Evolutionary conservation across 2,888 invertebrate species (phyloP).

Genomic region (Synergus gifuensis): DNA sequence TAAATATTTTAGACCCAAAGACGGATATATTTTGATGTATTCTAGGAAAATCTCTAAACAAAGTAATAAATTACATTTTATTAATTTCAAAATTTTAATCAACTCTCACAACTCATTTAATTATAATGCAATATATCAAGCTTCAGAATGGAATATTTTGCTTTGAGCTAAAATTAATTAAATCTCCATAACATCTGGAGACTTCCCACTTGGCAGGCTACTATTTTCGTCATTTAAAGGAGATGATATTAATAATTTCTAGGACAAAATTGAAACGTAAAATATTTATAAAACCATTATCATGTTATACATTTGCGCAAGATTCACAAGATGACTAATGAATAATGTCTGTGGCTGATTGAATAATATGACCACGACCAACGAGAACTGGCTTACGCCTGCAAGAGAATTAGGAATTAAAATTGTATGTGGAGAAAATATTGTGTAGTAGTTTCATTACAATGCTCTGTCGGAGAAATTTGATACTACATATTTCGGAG

Average conservation of each 20-base stretch:
- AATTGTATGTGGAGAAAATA: background rate
- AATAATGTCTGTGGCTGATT: conserved; percentile 29
- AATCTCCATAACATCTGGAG: background rate
- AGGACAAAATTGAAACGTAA: background rate
- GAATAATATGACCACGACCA: conserved; percentile 5
- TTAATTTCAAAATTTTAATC: background rate
- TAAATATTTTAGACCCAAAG: too few species aligned
- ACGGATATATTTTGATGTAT: too few species aligned
- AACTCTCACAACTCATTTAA: background rate
- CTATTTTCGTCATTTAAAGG: background rate
- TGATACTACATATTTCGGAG: background rate
- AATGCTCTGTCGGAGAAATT: background rate
- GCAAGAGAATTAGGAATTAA: background rate
- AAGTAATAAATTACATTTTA: too few species aligned
- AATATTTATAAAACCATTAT: background rate
- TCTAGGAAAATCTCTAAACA: too few species aligned
- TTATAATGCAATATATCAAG: conserved; percentile 1
- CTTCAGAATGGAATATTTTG: background rate
- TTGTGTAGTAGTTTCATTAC: too few species aligned
- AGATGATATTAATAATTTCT: background rate
- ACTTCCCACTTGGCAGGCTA: background rate
- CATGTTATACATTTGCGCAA: background rate
- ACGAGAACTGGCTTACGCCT: background rate
- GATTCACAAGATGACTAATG: conserved; percentile 8
- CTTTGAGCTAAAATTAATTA: background rate